Evolutionary conservation across 2,888 invertebrate species (phyloP), one percentile per base, ranked within the genome.

Genomic region (Lutraria lutraria): DNA sequence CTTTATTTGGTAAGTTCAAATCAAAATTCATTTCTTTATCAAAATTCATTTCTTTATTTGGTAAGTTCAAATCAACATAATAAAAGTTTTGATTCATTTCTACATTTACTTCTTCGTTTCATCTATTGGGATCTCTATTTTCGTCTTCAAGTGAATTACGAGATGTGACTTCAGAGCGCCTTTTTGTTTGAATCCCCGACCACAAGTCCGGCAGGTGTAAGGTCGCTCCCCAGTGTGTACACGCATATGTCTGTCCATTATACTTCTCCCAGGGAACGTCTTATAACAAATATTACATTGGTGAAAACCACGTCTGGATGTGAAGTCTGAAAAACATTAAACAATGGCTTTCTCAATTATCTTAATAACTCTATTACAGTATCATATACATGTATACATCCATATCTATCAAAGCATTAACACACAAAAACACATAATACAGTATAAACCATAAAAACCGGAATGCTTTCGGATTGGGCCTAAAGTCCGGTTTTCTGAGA

Each of bases 261-360:
- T 12, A 53, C 52, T 25, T 31, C 53, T 31, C 2, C 63, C 53
- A 13, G 25, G 43, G 19, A 84, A 84, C 15, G 52, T 68, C 16
- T 87, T 89, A 29, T 81, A 53, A 29, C 89, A 89, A 43, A 85
- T 43, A 31, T 76, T 53, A 76, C 89, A 89, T 16, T 29, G 31
- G 29, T 72, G 72, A 25, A 72, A 72, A 10, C 72, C 72, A 29
- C 72, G 8, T 72, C 72, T n/a, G 4, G 72, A 72, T 4, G 31
- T 31, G 16, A 72, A 72, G 12, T 25, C n/a, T 63, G n/a, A 63
- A 63, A 63, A 10, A 63, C 3, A 63, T 15, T 25, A 21, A 63
- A 63, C n/a, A 63, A n/a, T 63, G n/a, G 19, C 12, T 3, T 63
- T 16, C 15, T 10, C n/a, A 12, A 4, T n/a, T 2, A 19, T 25